Percentiles rank a stretch among this genome's conserved stretches.
Evolutionary conservation across 2,113 vertebrate genomes (phyloP).

Genomic region (Pipra filicauda): DNA sequence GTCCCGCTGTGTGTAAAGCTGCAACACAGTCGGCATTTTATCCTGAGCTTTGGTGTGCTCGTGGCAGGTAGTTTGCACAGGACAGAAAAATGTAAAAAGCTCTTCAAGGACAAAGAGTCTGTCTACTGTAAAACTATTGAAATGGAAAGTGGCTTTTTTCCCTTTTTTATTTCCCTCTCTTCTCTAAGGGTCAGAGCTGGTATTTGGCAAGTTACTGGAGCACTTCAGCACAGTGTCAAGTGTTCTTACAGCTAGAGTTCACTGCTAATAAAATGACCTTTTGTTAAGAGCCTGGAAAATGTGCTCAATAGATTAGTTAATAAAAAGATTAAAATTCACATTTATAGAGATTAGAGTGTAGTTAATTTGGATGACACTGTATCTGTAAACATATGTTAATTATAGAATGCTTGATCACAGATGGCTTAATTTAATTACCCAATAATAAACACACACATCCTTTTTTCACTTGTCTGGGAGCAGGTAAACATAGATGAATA

Average conservation of each 20-base stretch:
- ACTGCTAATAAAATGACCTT: neutral
- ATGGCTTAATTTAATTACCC: neutral
- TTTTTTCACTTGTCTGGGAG: neutral
- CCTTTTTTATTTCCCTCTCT: too few species aligned
- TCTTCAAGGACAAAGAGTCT: neutral
- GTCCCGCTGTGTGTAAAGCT: neutral
- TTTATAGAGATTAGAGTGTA: neutral
- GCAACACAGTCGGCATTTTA: fast-evolving
- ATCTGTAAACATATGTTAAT: slow-evolving; percentile 13
- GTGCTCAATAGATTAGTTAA: neutral
- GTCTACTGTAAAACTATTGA: neutral
- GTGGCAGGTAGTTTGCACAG: neutral
- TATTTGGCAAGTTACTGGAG: neutral
- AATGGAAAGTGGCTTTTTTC: neutral
- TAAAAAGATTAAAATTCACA: neutral
- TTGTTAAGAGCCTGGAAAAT: neutral
- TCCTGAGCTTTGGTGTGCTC: fast-evolving
- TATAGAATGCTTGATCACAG: neutral
- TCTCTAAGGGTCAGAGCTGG: neutral
- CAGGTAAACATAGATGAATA: neutral
- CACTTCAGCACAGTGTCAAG: neutral
- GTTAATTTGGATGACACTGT: neutral
- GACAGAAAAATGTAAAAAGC: neutral
- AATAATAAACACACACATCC: neutral
- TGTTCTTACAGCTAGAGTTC: neutral